These are phyloP conservation scores for Rhincodon typus DNA, from an alignment of 2,797 vertebrate species.

Conservation along the genomic window DNA sequence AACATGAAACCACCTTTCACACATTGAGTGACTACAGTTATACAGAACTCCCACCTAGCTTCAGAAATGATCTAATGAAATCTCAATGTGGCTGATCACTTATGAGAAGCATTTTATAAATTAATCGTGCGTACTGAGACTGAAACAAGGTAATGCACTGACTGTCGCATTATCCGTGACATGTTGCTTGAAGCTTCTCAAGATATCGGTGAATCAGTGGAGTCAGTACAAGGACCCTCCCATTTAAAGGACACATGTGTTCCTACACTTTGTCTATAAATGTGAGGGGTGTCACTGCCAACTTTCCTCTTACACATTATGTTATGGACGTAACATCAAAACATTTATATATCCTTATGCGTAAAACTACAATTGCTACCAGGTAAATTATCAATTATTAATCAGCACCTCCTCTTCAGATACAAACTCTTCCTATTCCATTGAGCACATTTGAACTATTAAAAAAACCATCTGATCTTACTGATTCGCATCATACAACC, in stretches of 20 bases:
- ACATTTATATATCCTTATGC: not conserved
- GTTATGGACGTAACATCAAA: too few species aligned
- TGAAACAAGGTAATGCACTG: not conserved
- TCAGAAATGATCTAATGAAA: not conserved
- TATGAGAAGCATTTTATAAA: not conserved
- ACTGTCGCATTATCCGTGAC: not conserved
- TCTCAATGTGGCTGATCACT: not conserved
- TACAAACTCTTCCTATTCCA: not conserved
- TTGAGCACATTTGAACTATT: not conserved
- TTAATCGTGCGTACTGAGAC: too few species aligned
- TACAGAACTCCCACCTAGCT: not conserved
- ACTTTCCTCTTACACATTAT: too few species aligned
- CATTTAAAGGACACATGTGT: not conserved
- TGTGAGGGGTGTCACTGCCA: not conserved
- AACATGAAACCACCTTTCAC: not conserved
- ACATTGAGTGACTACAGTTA: not conserved
- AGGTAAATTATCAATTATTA: not conserved
- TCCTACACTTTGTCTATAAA: not conserved
- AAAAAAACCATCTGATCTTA: not conserved
- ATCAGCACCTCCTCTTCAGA: not conserved
- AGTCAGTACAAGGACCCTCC: not conserved
- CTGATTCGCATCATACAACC: not conserved
- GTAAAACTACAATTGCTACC: not conserved
- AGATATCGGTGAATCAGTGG: not conserved
- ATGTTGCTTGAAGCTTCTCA: not conserved